phyloP scores from a whole-genome alignment of 2,797 vertebrate species.

The Muscicapa striata region DNA sequence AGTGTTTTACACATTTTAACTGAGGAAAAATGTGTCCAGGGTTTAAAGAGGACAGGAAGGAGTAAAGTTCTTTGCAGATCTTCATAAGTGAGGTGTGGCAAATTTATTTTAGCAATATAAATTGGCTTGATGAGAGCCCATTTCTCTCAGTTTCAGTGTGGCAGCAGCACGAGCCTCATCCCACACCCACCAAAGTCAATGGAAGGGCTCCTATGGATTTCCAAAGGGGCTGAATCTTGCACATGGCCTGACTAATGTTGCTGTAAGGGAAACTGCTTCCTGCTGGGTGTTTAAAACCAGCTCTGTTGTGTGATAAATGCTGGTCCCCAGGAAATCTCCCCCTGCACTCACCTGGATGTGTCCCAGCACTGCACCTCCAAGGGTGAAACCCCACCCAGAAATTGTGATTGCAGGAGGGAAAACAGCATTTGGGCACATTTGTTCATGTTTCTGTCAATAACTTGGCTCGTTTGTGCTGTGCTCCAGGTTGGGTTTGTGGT shows the following conservation, averaged over 20 bases:
- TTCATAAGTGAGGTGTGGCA: not conserved
- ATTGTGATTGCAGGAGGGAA: not conserved
- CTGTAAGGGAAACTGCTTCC: not conserved
- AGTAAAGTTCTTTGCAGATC: not conserved
- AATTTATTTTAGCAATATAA: not conserved
- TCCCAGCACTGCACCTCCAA: too few species aligned
- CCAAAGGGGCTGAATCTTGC: not conserved
- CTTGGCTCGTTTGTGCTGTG: not conserved
- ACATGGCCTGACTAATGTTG: not conserved
- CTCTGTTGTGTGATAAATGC: not conserved
- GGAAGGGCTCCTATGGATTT: not conserved
- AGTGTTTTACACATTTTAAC: accelerated
- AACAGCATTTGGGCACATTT: accelerated
- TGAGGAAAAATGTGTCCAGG: not conserved
- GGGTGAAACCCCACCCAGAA: not conserved
- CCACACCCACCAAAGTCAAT: not conserved
- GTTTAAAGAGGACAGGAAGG: not conserved
- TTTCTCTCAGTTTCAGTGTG: not conserved
- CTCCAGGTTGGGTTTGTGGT: not conserved
- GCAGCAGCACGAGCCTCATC: not conserved
- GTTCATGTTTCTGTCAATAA: accelerated
- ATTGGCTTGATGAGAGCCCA: accelerated
- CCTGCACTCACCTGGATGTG: accelerated
- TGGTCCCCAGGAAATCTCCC: not conserved
- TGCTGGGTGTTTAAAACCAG: not conserved